Evolutionary conservation across 2,888 invertebrate species (phyloP), one percentile per base, ranked within the genome.

Genomic region (Torymus texanus): DNA sequence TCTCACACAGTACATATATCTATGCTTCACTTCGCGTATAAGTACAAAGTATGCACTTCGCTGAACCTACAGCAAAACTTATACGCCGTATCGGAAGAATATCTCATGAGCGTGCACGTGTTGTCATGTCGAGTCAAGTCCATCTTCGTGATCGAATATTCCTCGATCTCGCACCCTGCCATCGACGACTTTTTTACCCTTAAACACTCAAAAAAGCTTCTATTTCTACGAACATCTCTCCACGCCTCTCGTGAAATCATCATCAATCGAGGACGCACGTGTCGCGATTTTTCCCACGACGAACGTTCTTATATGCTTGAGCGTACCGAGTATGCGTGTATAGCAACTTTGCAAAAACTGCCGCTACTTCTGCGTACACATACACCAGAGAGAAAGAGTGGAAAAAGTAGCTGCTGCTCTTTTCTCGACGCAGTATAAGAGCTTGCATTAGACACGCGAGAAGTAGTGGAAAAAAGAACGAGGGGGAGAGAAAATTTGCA

Each of bases 231-330:
- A 41, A 41, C 41, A 41, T 41, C 41, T 8, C 41, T 41, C 41
- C 41, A 41, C 41, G 41, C 41, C 41, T 41, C 41, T 55, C 71
- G 51, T 18, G 21, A 16, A 5, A n/a, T 18, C 13, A 41, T 41
- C 41, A 41, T 41, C 41, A 41, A 41, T 41, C 41, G 41, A 41
- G 41, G 8, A 41, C 41, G 41, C 41, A 14, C 55, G 24, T 41
- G 41, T 41, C 41, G 71, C 71, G 16, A 73, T 67, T 78, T 73
- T 78, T 78, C 78, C 67, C 78, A 78, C 74, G 74, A 16, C 29
- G n/a, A 58, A 11, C 55, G 61, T 12, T 56, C 41, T 67, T 78
- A 68, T 78, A 59, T 70, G 56, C 56, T n/a, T 18, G 51, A 63
- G 29, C 29, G 58, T 5, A 5, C 29, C 29, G 3, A 29, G 29